A percentile compares a stretch with the other conserved stretches of the same genome.
phyloP scores from a whole-genome alignment of 2,888 invertebrate species.

The Drosophila hawaiiensis region DNA sequence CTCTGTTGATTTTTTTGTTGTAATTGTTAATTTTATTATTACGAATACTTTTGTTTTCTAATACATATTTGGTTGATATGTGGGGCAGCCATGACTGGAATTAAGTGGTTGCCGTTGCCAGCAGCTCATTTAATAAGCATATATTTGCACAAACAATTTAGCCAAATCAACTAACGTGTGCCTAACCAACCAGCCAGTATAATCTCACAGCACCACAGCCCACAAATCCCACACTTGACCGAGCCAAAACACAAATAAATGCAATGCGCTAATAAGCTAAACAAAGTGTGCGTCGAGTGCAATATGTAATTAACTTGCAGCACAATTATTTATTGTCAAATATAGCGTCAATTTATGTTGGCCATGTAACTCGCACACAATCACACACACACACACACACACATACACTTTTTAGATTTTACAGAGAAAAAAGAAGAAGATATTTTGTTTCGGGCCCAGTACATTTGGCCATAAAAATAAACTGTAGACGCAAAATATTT shows the following conservation, averaged over 20 bases:
- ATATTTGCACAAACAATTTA: conserved; percentile 69
- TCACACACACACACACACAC: conserved; percentile 9
- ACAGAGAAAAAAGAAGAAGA: conserved; percentile 50
- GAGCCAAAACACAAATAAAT: conserved; percentile 13
- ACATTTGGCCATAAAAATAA: conserved; percentile 21
- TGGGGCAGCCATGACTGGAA: conserved; percentile 39
- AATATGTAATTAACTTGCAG: conserved; percentile 73
- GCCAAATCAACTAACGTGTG: conserved; percentile 60
- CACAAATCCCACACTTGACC: conserved; percentile 43
- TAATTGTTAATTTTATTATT: background rate
- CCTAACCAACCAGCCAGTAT: conserved; percentile 50
- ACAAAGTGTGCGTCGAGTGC: conserved; percentile 68
- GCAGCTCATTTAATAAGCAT: conserved; percentile 44
- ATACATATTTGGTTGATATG: background rate
- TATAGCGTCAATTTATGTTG: conserved; percentile 47
- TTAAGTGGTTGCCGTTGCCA: conserved; percentile 37
- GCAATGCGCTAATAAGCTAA: conserved; percentile 70
- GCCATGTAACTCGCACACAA: conserved; percentile 41
- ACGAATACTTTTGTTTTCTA: conserved; percentile 17
- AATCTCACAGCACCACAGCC: conserved; percentile 31
- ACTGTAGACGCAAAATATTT: conserved; percentile 13
- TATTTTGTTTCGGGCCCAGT: conserved; percentile 33
- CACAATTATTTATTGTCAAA: conserved; percentile 78
- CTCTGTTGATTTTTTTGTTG: background rate
- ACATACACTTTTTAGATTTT: conserved; percentile 39